Percentiles rank a stretch among this genome's conserved stretches.
Evolutionary conservation across 1,140 invertebrate genomes (phyloP).

Genomic region (Sycophaga agraensis): DNA sequence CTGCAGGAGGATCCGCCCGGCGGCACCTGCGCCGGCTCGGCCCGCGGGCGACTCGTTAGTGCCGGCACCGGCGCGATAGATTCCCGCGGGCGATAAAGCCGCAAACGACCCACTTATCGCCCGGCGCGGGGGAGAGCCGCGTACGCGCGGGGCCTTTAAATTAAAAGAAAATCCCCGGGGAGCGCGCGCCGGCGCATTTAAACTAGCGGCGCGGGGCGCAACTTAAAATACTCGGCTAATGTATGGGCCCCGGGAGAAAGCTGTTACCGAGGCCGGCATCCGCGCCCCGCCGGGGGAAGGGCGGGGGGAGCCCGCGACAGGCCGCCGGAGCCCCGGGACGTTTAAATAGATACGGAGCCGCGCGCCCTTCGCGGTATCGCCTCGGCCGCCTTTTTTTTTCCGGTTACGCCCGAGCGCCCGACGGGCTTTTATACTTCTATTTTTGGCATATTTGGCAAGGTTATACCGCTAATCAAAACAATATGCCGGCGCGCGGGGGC

Average conservation of each 20-base stretch:
- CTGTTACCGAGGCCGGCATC: conserved; percentile 36
- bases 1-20: not conserved
- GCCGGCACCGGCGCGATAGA: not conserved
- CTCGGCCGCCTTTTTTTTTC: too few relatives aligned
- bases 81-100: conserved; percentile 13
- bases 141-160: conserved; percentile 5
- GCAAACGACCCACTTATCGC: conserved; percentile 33
- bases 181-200: conserved; percentile 32
- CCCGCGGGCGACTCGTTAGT: not conserved
- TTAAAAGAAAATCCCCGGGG: conserved; percentile 14
- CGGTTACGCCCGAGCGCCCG: not conserved
- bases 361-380: not conserved
- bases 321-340: too few relatives aligned
- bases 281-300: too few relatives aligned
- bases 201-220: conserved; percentile 30
- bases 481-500: too few relatives aligned
- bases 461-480: conserved; percentile 24
- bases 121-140: conserved; percentile 33
- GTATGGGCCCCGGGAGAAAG: conserved; percentile 40
- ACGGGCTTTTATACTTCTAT: conserved; percentile 27
- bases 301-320: too few relatives aligned
- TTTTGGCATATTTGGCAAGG: conserved; percentile 25
- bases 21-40: too few relatives aligned
- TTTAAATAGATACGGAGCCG: conserved; percentile 24
- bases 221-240: conserved; percentile 42